Base-by-base conservation (phyloP, 2,797 vertebrate species). In the Typhlichthys eigenmanni region DNA sequence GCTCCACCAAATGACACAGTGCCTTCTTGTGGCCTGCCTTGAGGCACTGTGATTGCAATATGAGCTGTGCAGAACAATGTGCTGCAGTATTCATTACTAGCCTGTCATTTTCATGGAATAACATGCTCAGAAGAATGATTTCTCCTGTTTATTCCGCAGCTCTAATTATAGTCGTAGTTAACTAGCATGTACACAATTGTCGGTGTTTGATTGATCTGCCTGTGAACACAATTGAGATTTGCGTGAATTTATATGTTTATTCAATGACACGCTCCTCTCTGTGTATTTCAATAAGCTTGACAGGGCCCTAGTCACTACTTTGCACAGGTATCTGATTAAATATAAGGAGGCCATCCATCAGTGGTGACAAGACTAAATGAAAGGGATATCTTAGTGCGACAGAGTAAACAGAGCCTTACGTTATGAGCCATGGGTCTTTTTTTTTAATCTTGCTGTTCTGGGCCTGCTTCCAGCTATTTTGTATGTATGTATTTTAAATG, bases 401-500 rank as follows among this genome's bases (percentile, higher is more conserved):
- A 68, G 62, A 76, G 79, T 79, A 78, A 88, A 85, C 78, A 79
- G 64, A 85, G 74, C 81, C 73, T 78, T 81, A 73, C 72, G 81
- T 78, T 78, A 62, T 70, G 74, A 90, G 79, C 79, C 72, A 29
- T 56, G 78, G 76, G 70, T 76, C 68, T 66, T 81, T 84, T 66
- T 66, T 81, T 84, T 88, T 85, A 85, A 87, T 86, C 80, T 78
- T 83, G 80, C 84, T 86, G 76, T 90, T 89, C 79, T 88, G 83
- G 86, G 85, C 84, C 72, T 66, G 76, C 85, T 85, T 91, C 89
- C 87, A 90, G 85, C 87, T 88, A 83, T 87, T 90, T 89, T 91
- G 83, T 85, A 89, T 91, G 89, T 87, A 86, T 89, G 84, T 88
- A 87, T 87, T 85, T 90, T 88, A 92, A 92, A 92, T 85, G 87